A percentile compares a stretch with the other conserved stretches of the same genome.
Conservation (phyloP, 2,888 invertebrate species). For the Epinotia ramella region DNA sequence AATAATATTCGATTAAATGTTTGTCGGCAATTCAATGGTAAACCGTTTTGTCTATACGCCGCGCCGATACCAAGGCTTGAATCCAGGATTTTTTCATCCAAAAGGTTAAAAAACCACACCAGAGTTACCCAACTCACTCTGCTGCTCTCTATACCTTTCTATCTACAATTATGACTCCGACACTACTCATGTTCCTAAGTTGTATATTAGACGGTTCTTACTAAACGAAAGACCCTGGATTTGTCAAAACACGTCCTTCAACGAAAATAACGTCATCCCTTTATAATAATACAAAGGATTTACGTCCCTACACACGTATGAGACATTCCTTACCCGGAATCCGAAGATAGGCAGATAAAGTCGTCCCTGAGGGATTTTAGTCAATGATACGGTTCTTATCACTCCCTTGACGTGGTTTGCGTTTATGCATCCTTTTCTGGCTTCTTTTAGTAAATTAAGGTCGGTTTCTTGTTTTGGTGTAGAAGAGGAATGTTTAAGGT, state of each 20-base stretch:
- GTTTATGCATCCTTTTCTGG: conserved; percentile 3
- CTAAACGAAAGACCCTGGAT: not conserved
- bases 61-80: no score
- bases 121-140: no score
- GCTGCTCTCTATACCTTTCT: no score
- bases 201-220: not conserved
- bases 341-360: not conserved
- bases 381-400: conserved; percentile 9
- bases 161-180: no score
- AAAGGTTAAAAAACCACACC: no score
- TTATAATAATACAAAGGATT: not conserved
- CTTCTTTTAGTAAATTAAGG: not conserved
- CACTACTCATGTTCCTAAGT: no score
- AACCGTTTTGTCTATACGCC: no score
- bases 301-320: conserved; percentile 1
- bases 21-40: no score
- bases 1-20: no score
- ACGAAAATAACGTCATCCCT: not conserved
- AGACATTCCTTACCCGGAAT: not conserved
- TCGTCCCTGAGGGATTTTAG: not conserved
- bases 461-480: not conserved
- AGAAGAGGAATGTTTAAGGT: no score
- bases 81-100: no score
- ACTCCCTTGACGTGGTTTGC: conserved; percentile 6
- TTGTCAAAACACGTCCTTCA: not conserved